Percentiles rank a stretch among this genome's conserved stretches.
These are phyloP conservation scores for Yponomeuta evonymella DNA, from an alignment of 2,888 invertebrate species.

Conservation along the genomic window DNA sequence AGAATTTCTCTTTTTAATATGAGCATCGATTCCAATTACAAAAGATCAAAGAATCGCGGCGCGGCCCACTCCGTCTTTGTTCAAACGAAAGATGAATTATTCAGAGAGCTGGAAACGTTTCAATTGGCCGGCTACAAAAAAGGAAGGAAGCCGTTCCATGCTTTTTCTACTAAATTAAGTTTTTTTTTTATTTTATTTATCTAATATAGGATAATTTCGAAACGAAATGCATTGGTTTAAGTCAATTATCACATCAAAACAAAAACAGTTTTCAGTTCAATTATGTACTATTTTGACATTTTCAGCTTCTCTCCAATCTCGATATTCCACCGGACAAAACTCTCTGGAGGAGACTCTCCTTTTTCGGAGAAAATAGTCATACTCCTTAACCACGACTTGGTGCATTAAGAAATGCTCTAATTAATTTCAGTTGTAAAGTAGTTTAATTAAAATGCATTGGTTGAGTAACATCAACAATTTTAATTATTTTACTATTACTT, in stretches of 20 bases:
- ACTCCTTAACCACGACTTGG: too few relatives aligned
- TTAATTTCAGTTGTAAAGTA: too few relatives aligned
- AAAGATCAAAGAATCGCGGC: slow-evolving; percentile 77
- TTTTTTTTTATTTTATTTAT: slow-evolving; percentile 59
- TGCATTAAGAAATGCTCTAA: too few relatives aligned
- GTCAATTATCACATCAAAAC: not conserved
- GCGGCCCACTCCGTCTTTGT: slow-evolving; percentile 76
- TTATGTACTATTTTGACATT: too few relatives aligned
- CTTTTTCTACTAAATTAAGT: slow-evolving; percentile 73
- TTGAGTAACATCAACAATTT: too few relatives aligned
- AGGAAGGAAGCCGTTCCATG: slow-evolving; percentile 67
- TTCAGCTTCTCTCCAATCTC: too few relatives aligned
- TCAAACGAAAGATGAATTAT: slow-evolving; percentile 77
- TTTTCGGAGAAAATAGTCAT: too few relatives aligned
- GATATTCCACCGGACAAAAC: too few relatives aligned
- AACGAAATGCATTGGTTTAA: not conserved
- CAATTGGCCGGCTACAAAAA: slow-evolving; percentile 76
- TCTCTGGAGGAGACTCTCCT: too few relatives aligned
- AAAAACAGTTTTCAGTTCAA: too few relatives aligned
- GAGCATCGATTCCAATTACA: slow-evolving; percentile 77
- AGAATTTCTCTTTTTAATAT: slow-evolving; percentile 74
- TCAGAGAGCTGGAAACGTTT: slow-evolving; percentile 76
- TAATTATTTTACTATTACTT: too few relatives aligned
- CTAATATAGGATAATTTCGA: slow-evolving; percentile 35
- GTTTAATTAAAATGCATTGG: too few relatives aligned